Percentiles rank a stretch among this genome's conserved stretches.
phyloP scores from a whole-genome alignment of 1,140 invertebrate genomes.

The Macrosteles quadrilineatus region DNA sequence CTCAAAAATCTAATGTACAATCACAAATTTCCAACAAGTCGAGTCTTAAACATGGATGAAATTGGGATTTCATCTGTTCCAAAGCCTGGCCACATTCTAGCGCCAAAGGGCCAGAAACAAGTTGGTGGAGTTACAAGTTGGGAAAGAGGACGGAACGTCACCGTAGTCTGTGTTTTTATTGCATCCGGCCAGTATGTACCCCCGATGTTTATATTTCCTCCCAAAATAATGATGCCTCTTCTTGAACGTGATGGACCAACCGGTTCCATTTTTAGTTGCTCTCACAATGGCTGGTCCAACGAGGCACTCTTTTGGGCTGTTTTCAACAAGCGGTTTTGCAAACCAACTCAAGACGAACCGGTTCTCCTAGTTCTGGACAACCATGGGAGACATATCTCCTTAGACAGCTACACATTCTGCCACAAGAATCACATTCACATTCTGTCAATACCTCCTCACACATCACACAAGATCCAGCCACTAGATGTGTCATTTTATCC shows the following conservation, averaged over 20 bases:
- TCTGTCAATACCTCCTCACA: constrained; percentile 48
- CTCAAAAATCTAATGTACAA: too few species aligned
- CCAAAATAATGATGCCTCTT: constrained; percentile 38
- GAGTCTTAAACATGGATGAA: constrained; percentile 50
- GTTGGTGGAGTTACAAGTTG: constrained; percentile 37
- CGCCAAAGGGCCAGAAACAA: constrained; percentile 31
- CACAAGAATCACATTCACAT: constrained; percentile 47
- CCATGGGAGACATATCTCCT: constrained; percentile 46
- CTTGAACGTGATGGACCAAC: constrained; percentile 44
- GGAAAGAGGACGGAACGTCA: constrained; percentile 45
- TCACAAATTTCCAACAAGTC: constrained; percentile 29
- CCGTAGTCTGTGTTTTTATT: constrained; percentile 44
- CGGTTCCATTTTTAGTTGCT: constrained; percentile 44
- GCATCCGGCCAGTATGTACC: constrained; percentile 45
- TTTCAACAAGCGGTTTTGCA: constrained; percentile 36
- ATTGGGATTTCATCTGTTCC: constrained; percentile 49
- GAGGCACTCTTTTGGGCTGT: constrained; percentile 45
- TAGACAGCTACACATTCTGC: constrained; percentile 40
- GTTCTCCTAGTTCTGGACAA: constrained; percentile 45
- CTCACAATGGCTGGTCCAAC: constrained; percentile 48
- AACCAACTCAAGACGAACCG: constrained; percentile 28
- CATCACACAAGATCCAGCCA: constrained; percentile 48
- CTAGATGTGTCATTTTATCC: constrained; percentile 48
- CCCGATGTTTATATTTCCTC: constrained; percentile 48
- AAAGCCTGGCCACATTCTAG: constrained; percentile 37